These are phyloP conservation scores for Diabrotica undecimpunctata DNA, from an alignment of 1,140 invertebrate species.

Conservation along the genomic window DNA sequence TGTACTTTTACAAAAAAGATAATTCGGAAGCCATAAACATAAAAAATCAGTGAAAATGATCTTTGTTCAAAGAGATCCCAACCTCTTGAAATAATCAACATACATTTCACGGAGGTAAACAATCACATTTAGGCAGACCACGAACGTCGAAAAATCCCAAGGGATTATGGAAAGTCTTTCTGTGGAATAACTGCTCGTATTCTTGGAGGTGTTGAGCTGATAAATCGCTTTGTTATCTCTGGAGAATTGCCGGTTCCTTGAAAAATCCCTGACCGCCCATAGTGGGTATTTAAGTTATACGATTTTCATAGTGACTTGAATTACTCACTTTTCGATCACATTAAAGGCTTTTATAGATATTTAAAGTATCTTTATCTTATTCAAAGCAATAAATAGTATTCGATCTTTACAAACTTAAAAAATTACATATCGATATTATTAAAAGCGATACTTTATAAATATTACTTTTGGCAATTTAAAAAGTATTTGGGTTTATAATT, in stretches of 20 bases:
- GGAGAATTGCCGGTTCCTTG: neutral
- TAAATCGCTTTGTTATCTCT: slow-evolving; percentile 1
- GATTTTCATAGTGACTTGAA: neutral
- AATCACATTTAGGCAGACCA: slow-evolving; percentile 1
- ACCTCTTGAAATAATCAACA: neutral
- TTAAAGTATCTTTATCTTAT: too few species aligned
- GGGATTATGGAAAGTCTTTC: slow-evolving; percentile 2
- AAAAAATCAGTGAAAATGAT: neutral
- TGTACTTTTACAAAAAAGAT: neutral
- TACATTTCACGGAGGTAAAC: neutral
- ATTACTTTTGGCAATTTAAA: too few species aligned
- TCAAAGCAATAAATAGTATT: too few species aligned
- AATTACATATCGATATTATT: too few species aligned
- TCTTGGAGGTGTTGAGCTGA: slow-evolving; percentile 1
- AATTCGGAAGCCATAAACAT: neutral
- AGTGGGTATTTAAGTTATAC: neutral
- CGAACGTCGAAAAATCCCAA: neutral
- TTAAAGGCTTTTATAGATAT: too few species aligned
- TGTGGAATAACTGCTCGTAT: neutral
- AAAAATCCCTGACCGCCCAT: neutral
- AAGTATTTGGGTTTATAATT: too few species aligned
- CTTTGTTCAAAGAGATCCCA: neutral
- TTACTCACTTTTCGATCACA: neutral
- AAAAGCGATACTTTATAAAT: too few species aligned
- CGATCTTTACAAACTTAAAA: too few species aligned